Percentiles rank a stretch among this genome's conserved stretches.
Evolutionary conservation across 2,888 invertebrate species (phyloP).

Genomic region (Rhynchonema sp.): DNA sequence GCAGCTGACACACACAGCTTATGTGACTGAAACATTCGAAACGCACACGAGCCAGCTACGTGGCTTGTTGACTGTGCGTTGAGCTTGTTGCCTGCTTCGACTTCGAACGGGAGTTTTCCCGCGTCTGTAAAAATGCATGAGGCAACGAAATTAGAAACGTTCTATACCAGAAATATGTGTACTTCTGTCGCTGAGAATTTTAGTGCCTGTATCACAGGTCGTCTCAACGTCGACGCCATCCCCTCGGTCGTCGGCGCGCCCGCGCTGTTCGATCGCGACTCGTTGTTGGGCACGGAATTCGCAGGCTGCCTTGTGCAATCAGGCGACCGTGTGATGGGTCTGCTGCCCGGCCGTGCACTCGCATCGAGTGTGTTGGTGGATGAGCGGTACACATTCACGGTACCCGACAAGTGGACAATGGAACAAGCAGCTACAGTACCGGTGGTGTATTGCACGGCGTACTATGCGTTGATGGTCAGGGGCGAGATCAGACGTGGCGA

Average conservation of each 20-base stretch:
- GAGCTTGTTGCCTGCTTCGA: too few relatives aligned
- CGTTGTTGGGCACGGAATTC: slow-evolving; percentile 51
- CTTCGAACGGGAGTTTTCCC: too few relatives aligned
- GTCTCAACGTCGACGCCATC: slow-evolving; percentile 72
- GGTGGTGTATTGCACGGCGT: slow-evolving; percentile 23
- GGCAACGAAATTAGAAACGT: too few relatives aligned
- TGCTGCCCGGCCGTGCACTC: slow-evolving; percentile 62
- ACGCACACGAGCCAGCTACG: too few relatives aligned
- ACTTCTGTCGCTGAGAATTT: too few relatives aligned
- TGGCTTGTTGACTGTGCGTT: too few relatives aligned
- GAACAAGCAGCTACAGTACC: slow-evolving; percentile 31
- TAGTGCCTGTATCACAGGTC: too few relatives aligned
- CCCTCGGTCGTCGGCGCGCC: slow-evolving; percentile 45
- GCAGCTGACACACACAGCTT: too few relatives aligned
- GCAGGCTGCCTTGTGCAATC: slow-evolving; percentile 43
- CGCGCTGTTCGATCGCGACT: neutral
- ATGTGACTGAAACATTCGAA: too few relatives aligned
- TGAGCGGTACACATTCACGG: neutral
- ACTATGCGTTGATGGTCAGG: slow-evolving; percentile 44
- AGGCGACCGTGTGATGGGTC: slow-evolving; percentile 62
- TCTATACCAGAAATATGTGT: too few relatives aligned
- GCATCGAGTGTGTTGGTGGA: slow-evolving; percentile 35
- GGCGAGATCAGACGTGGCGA: slow-evolving; percentile 56
- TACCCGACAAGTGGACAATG: neutral
- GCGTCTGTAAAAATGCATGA: too few relatives aligned